Evolutionary conservation across 2,888 invertebrate species (phyloP).

Genomic region (Urechis unicinctus): DNA sequence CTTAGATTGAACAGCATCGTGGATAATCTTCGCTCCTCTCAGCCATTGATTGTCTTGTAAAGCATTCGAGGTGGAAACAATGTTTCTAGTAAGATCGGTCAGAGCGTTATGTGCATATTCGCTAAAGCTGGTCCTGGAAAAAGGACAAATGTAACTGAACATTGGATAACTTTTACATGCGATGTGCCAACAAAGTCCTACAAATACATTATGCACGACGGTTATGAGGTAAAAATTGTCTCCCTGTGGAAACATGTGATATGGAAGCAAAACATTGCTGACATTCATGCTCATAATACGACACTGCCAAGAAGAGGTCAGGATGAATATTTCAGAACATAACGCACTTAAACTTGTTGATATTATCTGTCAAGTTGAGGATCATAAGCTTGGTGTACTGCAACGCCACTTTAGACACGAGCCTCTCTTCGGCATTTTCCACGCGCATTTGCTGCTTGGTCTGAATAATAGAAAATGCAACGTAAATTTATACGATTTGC

Average conservation of each 20-base stretch:
- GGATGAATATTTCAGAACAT: not conserved
- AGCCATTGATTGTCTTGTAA: slow-evolving; percentile 38
- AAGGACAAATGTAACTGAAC: not conserved
- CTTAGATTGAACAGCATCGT: slow-evolving; percentile 21
- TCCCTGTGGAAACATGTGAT: too few relatives aligned
- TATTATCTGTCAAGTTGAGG: slow-evolving; percentile 20
- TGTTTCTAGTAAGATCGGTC: slow-evolving; percentile 32
- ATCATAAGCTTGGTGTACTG: slow-evolving; percentile 23
- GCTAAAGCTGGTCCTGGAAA: slow-evolving; percentile 32
- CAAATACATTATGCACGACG: too few relatives aligned
- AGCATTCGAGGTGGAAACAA: slow-evolving; percentile 36
- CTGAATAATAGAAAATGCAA: slow-evolving; percentile 8
- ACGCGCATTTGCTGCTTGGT: slow-evolving; percentile 21
- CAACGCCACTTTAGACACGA: slow-evolving; percentile 22
- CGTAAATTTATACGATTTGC: not conserved
- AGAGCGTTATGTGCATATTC: slow-evolving; percentile 31
- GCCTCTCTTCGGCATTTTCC: slow-evolving; percentile 17
- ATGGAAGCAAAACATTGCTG: too few relatives aligned
- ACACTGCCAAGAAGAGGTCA: too few relatives aligned
- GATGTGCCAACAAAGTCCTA: too few relatives aligned
- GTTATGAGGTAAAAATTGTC: too few relatives aligned
- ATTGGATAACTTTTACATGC: too few relatives aligned
- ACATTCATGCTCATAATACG: too few relatives aligned
- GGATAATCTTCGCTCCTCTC: slow-evolving; percentile 34
- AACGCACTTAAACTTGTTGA: slow-evolving; percentile 23